Percentiles rank a stretch among this genome's conserved stretches.
phyloP scores from a whole-genome alignment of 2,888 invertebrate genomes.

The Mongoloraphidia duomilia region DNA sequence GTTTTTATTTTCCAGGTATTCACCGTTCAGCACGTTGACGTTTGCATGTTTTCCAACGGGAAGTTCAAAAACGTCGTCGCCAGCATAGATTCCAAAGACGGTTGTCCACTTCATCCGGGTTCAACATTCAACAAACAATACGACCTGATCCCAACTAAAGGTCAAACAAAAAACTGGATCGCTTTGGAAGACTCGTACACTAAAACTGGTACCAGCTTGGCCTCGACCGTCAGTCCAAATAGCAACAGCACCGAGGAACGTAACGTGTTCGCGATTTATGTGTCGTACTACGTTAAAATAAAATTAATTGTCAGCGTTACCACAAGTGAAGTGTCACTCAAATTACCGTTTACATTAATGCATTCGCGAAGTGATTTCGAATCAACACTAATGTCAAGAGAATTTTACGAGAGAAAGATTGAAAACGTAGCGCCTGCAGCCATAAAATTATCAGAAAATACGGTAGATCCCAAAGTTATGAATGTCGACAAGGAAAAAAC shows the following conservation, averaged over 20 bases:
- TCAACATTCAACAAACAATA: slow-evolving; percentile 44
- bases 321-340: slow-evolving; percentile 65
- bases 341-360: slow-evolving; percentile 66
- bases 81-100: slow-evolving; percentile 41
- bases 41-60: slow-evolving; percentile 89
- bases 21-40: slow-evolving; percentile 80
- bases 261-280: slow-evolving; percentile 81
- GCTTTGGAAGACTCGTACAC: slow-evolving; percentile 76
- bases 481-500: too few species aligned
- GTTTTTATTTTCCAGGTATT: slow-evolving; percentile 43
- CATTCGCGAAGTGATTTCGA: slow-evolving; percentile 39
- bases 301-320: slow-evolving; percentile 67
- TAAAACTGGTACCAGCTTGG: slow-evolving; percentile 42
- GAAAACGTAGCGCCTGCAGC: too few species aligned
- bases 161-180: slow-evolving; percentile 81
- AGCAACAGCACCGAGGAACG: slow-evolving; percentile 51
- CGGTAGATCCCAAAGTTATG: too few species aligned
- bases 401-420: too few species aligned
- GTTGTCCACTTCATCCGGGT: slow-evolving; percentile 51
- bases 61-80: slow-evolving; percentile 91
- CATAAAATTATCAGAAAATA: too few species aligned
- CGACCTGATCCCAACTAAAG: slow-evolving; percentile 54
- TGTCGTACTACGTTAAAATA: slow-evolving; percentile 82
- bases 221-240: slow-evolving; percentile 36
- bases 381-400: too few species aligned